A percentile compares a stretch with the other conserved stretches of the same genome.
Conservation (phyloP, 2,113 vertebrate genomes). For the Pachypanchax playfairii region DNA sequence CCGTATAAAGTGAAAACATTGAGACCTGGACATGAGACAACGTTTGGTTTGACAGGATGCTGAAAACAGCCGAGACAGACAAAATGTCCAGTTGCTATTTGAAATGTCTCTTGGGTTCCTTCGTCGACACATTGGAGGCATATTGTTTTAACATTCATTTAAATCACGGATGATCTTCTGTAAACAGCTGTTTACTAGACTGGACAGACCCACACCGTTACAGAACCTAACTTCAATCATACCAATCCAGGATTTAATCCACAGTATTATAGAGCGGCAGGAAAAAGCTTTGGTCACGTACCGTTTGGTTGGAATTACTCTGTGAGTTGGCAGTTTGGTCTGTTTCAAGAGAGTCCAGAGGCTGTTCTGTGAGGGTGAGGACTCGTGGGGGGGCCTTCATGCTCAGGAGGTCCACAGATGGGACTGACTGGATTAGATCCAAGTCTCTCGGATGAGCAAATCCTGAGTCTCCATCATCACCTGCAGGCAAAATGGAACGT, state of each 20-base stretch:
- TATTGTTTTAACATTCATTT: no score
- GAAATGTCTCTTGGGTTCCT: no score
- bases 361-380: constrained; percentile 90
- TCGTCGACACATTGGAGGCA: no score
- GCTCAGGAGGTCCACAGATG: constrained; percentile 86
- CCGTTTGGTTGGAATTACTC: constrained; percentile 83
- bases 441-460: constrained; percentile 89
- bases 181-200: no score
- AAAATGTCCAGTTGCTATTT: no score
- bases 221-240: no score
- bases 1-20: neutral
- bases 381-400: constrained; percentile 93
- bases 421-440: constrained; percentile 91
- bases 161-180: no score
- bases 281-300: constrained; percentile 62
- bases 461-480: constrained; percentile 82
- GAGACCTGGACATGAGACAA: neutral
- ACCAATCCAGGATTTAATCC: neutral
- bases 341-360: constrained; percentile 92
- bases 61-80: neutral
- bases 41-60: neutral
- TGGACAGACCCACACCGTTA: no score
- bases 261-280: neutral
- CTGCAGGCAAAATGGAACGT: constrained; percentile 68
- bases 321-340: constrained; percentile 79